Percentiles rank a stretch among this genome's conserved stretches.
phyloP scores from a whole-genome alignment of 2,113 vertebrate species.

The Pachycephala philippinensis region DNA sequence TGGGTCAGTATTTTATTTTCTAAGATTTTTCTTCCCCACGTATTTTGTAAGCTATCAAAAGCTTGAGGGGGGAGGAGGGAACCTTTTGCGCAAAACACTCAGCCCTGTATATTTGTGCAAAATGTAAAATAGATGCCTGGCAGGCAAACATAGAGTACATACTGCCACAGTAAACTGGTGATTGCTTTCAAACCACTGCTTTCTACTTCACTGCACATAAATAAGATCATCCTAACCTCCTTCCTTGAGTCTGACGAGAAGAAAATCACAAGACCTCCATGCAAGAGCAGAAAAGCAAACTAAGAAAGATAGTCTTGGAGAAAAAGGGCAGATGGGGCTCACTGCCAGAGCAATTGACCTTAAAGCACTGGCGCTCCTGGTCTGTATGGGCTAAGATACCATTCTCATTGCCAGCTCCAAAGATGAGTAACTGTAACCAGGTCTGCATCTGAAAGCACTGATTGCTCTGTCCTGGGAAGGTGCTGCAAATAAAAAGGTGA shows the following conservation, averaged over 20 bases:
- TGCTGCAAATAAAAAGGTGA: background rate
- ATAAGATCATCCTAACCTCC: background rate
- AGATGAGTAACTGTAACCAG: background rate
- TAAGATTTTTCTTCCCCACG: background rate
- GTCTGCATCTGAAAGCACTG: background rate
- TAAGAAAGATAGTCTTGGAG: background rate
- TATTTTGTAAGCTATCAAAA: background rate
- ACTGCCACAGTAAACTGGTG: background rate
- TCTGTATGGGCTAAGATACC: background rate
- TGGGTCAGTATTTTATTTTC: background rate
- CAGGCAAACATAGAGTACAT: background rate
- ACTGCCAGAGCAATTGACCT: background rate
- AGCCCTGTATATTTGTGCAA: background rate
- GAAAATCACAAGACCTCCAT: background rate
- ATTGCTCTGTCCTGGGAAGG: background rate
- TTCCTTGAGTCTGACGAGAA: background rate
- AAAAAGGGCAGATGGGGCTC: background rate
- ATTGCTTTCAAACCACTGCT: conserved; percentile 10
- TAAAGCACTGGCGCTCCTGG: background rate
- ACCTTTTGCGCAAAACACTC: background rate
- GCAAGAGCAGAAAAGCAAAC: background rate
- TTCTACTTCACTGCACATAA: conserved; percentile 32
- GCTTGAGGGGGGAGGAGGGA: background rate
- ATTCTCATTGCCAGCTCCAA: background rate
- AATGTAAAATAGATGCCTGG: background rate